These are phyloP conservation scores for Isoperla grammatica DNA, from an alignment of 2,888 invertebrate species.

Conservation along the genomic window DNA sequence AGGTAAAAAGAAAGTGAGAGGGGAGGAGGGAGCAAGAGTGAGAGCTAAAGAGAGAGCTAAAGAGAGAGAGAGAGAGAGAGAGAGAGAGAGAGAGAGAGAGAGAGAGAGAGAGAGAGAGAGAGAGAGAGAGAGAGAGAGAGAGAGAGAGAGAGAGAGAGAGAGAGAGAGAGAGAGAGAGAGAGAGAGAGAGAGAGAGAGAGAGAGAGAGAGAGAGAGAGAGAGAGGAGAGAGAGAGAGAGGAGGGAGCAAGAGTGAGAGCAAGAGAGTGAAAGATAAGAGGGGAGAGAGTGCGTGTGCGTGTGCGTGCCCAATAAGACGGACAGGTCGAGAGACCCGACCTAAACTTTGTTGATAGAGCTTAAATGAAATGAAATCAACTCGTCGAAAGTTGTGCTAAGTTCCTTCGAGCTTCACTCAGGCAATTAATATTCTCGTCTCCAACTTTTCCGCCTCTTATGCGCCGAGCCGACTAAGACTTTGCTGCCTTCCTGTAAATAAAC, in stretches of 20 bases:
- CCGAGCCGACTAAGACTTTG: not conserved
- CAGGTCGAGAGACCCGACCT: not conserved
- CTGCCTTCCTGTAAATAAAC: slow-evolving; percentile 14
- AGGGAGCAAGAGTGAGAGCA: not conserved
- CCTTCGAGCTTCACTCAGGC: not conserved
- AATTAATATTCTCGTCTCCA: slow-evolving; percentile 14
- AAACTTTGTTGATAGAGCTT: slow-evolving; percentile 16
- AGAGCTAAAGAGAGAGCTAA: slow-evolving; percentile 11
- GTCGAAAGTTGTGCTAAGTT: slow-evolving; percentile 13
- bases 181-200: slow-evolving; percentile 32
- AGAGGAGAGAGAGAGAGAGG: slow-evolving; percentile 28
- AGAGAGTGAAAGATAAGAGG: not conserved
- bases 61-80: not conserved
- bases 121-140: slow-evolving; percentile 24
- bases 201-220: slow-evolving; percentile 29
- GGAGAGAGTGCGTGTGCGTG: too few species aligned
- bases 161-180: slow-evolving; percentile 32
- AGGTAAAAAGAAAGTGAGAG: too few species aligned
- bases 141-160: slow-evolving; percentile 19
- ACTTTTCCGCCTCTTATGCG: slow-evolving; percentile 6
- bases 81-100: slow-evolving; percentile 24
- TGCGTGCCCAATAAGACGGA: too few species aligned
- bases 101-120: slow-evolving; percentile 23
- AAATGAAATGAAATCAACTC: slow-evolving; percentile 18
- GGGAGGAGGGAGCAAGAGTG: too few species aligned